phyloP scores from a whole-genome alignment of 2,888 invertebrate genomes.

The Gymnocheta viridis region DNA sequence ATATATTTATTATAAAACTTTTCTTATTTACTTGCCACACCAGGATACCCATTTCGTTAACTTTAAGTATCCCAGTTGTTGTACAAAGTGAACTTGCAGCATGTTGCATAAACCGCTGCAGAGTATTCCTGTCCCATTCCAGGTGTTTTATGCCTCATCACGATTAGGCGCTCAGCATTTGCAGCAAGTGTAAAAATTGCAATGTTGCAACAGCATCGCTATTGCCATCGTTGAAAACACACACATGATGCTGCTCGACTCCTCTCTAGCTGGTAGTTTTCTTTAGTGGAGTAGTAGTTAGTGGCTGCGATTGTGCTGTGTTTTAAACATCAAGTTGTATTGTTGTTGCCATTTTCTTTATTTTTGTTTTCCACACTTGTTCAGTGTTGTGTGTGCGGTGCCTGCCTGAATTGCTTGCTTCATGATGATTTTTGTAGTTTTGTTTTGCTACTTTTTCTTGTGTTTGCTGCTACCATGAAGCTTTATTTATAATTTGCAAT shows the following conservation, averaged over 20 bases:
- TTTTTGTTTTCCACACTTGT: conserved; percentile 16
- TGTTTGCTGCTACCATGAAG: conserved; percentile 22
- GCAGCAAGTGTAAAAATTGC: conserved; percentile 51
- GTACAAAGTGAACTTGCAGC: conserved; percentile 46
- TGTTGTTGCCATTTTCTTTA: conserved; percentile 16
- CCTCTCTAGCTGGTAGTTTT: conserved; percentile 30
- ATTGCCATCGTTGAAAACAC: not conserved
- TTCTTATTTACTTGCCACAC: not conserved
- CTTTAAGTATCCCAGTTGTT: conserved; percentile 43
- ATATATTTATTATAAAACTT: not conserved
- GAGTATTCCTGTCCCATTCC: conserved; percentile 77
- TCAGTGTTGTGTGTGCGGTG: not conserved
- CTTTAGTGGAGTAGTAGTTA: too few species aligned
- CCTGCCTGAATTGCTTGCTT: conserved; percentile 37
- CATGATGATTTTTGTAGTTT: conserved; percentile 46
- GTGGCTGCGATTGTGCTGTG: conserved; percentile 1
- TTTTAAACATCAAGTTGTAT: conserved; percentile 31
- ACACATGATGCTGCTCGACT: conserved; percentile 35
- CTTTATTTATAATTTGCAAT: conserved; percentile 9
- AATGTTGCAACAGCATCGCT: conserved; percentile 56
- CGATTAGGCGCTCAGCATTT: conserved; percentile 76
- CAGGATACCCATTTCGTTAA: conserved; percentile 19
- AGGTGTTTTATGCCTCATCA: conserved; percentile 77
- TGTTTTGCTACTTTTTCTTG: conserved; percentile 46
- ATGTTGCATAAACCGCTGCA: conserved; percentile 65